These are phyloP conservation scores for Suillia variegata DNA, from an alignment of 2,888 invertebrate genomes.

Conservation along the genomic window DNA sequence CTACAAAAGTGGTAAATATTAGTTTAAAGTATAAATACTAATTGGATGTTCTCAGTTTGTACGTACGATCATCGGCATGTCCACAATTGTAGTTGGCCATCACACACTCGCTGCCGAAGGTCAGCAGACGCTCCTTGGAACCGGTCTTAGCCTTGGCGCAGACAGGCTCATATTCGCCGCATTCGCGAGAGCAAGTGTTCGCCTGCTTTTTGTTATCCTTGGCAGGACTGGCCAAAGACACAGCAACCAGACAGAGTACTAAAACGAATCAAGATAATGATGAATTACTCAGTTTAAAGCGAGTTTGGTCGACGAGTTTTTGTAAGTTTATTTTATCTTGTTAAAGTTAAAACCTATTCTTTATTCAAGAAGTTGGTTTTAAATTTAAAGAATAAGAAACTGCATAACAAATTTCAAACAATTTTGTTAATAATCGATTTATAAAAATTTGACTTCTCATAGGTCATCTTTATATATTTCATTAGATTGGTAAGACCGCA, in stretches of 20 bases:
- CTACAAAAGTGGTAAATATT: slow-evolving; percentile 30
- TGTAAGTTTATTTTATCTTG: too few species aligned
- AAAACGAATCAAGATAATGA: slow-evolving; percentile 16
- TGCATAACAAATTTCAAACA: too few species aligned
- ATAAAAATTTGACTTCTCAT: too few species aligned
- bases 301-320: too few species aligned
- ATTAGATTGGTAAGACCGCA: too few species aligned
- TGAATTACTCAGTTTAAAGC: too few species aligned
- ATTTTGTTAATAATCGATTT: too few species aligned
- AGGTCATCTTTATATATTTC: too few species aligned
- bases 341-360: too few species aligned
- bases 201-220: slow-evolving; percentile 44
- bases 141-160: slow-evolving; percentile 50
- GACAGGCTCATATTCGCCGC: slow-evolving; percentile 50
- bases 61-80: slow-evolving; percentile 54
- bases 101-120: slow-evolving; percentile 57
- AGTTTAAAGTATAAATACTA: too few species aligned
- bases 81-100: slow-evolving; percentile 58
- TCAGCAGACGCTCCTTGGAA: slow-evolving; percentile 52
- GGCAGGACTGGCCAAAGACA: slow-evolving; percentile 45
- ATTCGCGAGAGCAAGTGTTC: slow-evolving; percentile 40
- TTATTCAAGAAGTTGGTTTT: too few species aligned
- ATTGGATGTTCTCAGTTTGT: neutral
- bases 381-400: too few species aligned
- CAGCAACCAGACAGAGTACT: slow-evolving; percentile 47